Conservation (phyloP, 2,888 invertebrate genomes). For the Silvanus unidentatus region DNA sequence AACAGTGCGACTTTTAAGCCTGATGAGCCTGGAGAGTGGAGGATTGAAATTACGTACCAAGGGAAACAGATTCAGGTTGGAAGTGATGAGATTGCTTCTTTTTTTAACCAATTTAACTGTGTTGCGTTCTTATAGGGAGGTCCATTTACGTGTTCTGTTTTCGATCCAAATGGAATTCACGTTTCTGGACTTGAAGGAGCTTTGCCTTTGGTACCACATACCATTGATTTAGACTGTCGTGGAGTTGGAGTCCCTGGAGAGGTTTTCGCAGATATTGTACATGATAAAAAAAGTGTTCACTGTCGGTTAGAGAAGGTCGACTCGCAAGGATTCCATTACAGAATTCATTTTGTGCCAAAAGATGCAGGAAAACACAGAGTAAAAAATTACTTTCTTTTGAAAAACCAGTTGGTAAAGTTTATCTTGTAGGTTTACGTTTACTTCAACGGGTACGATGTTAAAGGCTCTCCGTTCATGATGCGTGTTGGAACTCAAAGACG, state of each 20-base stretch:
- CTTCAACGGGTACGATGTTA: conserved; percentile 83
- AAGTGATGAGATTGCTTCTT: too few relatives aligned
- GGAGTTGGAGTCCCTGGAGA: conserved; percentile 81
- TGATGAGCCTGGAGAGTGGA: conserved; percentile 95
- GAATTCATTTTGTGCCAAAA: conserved; percentile 73
- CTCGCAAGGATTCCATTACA: conserved; percentile 58
- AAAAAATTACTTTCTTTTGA: conserved; percentile 7
- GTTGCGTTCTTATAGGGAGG: conserved; percentile 61
- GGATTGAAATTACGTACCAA: conserved; percentile 92
- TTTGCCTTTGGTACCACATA: conserved; percentile 78
- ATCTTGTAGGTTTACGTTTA: conserved; percentile 75
- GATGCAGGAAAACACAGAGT: conserved; percentile 74
- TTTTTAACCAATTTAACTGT: too few relatives aligned
- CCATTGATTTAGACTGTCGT: conserved; percentile 67
- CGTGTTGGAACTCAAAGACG: conserved; percentile 72
- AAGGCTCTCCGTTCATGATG: conserved; percentile 83
- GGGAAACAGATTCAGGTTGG: conserved; percentile 81
- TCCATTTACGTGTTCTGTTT: conserved; percentile 93
- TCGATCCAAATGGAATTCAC: conserved; percentile 86
- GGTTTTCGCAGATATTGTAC: conserved; percentile 82
- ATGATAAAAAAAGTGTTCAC: conserved; percentile 78
- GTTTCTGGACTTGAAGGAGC: conserved; percentile 77
- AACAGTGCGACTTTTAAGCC: conserved; percentile 96
- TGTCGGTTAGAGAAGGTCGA: conserved; percentile 77
- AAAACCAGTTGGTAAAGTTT: neutral